Base-by-base conservation (phyloP, 2,888 invertebrate species). In the Dicranocentrus wangi region DNA sequence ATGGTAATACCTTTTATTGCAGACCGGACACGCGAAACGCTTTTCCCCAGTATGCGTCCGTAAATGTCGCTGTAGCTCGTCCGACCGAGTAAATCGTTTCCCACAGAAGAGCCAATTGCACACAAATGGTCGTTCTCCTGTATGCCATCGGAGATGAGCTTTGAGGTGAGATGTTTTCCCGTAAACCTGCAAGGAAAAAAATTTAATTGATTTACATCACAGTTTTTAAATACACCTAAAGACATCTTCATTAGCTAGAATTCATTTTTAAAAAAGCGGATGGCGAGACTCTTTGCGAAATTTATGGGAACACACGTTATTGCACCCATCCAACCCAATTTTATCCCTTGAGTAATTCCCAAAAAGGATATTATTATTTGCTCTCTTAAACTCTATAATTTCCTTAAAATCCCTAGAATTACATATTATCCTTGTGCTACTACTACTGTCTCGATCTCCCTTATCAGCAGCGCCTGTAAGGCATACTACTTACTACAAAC, bases 51-150 rank as follows among this genome's bases (percentile, higher is more conserved):
- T 96, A 89, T 97, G 96, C 2, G 98, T 97, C 75, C 97, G 91
- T 83, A 96, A 91, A 89, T 97, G 97, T 73, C 98, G 91, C 88
- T 95, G 86, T n/a, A 92, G 88, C 87, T 92, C 91, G 87, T 92
- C 92, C 17, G 91, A 91, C 55, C 92, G 88, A 1, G 91, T 92
- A 87, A 92, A 92, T 27, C 91, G 92, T 90, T 98, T 98, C 15
- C 96, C 97, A 89, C 98, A 98, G 89, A 95, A 97, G 81, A 96
- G 91, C 98, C 98, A 98, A 87, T 93, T 95, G 88, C 98, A 98
- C 0, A 95, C 94, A 89, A 98, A 98, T 0, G 98, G 98, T 72
- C 98, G 90, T 88, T 98, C 98, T 0, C 97, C 91, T 3, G 82
- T 82, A 53, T 82, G 82, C 82, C 82, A 96, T 69, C 95, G 90